Evolutionary conservation across 2,888 invertebrate genomes (phyloP), one percentile per base, ranked within the genome.

Genomic region (Reticulitermes lucifugus): DNA sequence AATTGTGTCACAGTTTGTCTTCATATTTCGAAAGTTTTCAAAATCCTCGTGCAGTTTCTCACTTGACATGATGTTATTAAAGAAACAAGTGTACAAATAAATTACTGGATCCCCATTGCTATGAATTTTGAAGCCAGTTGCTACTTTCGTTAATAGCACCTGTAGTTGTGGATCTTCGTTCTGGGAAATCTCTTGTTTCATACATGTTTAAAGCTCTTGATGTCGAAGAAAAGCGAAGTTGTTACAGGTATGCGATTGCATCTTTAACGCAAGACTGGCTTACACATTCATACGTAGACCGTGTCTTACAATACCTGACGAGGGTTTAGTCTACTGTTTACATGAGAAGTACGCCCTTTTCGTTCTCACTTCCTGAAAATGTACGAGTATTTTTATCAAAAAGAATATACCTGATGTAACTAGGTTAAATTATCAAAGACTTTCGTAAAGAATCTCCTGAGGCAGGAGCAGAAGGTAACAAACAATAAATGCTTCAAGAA

Each of bases 401-500:
- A 65, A 65, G 65, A 65, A 65, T 65, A n/a, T 65, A 65, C 65
- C 65, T 65, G 65, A 65, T 65, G 65, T n/a, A 65, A 65, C 65
- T 65, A 65, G 65, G 65, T 65, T 65, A 65, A n/a, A 7, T 65
- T n/a, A 65, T 65, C 65, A 65, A 65, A 65, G 65, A 25, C 65
- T 65, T 65, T 65, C n/a, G 65, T 9, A 65, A 65, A n/a, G 65
- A 60, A 60, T 25, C 65, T 25, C 65, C 25, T 12, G 65, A 65
- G 25, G 65, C 65, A 25, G 25, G 9, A 65, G 9, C 65, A 3
- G 25, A 25, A 25, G 4, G 65, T 25, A 65, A 65, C 65, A 65
- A n/a, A 65, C 25, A 60, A 14, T 21, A n/a, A n/a, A 60, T 60
- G 60, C 60, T 21, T 60, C 21, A 65, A 65, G 65, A 25, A 65